Evolutionary conservation across 2,797 vertebrate species (phyloP).

Genomic region (Betta splendens): DNA sequence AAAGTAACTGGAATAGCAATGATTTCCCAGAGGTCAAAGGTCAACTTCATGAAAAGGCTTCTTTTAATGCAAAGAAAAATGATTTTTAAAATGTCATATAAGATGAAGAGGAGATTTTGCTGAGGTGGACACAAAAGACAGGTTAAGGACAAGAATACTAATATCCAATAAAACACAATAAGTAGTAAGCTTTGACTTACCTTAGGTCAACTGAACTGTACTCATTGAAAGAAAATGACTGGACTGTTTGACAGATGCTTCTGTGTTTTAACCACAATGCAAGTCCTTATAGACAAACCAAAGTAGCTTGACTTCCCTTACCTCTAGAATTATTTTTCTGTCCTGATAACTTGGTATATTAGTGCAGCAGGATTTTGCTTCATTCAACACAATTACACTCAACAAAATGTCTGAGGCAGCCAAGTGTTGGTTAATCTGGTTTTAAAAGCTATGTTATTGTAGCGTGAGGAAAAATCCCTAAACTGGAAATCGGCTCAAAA

Average conservation of each 20-base stretch:
- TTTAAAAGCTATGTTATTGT: conserved; percentile 32
- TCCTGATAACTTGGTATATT: conserved; percentile 1
- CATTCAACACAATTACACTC: conserved; percentile 12
- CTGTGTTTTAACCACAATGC: neutral
- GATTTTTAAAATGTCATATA: neutral
- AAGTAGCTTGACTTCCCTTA: conserved; percentile 18
- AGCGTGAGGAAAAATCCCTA: conserved; percentile 20
- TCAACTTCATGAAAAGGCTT: conserved; percentile 10
- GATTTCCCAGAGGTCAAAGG: conserved; percentile 21
- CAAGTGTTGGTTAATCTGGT: conserved; percentile 13
- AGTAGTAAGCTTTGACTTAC: no score
- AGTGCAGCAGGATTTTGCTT: neutral
- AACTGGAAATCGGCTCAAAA: conserved; percentile 33
- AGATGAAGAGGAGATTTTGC: neutral
- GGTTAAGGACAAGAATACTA: conserved; percentile 1
- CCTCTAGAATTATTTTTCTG: neutral
- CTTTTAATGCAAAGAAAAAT: neutral
- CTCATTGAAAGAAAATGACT: no score
- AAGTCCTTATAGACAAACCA: conserved; percentile 1
- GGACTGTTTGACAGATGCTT: no score
- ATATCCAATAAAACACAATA: no score
- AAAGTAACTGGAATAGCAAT: conserved; percentile 7
- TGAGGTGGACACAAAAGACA: conserved; percentile 4
- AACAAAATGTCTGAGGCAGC: conserved; percentile 2
- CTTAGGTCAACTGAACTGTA: no score